Percentiles rank a stretch among this genome's conserved stretches.
Conservation (phyloP, 2,113 vertebrate genomes). For the Rostratula benghalensis region DNA sequence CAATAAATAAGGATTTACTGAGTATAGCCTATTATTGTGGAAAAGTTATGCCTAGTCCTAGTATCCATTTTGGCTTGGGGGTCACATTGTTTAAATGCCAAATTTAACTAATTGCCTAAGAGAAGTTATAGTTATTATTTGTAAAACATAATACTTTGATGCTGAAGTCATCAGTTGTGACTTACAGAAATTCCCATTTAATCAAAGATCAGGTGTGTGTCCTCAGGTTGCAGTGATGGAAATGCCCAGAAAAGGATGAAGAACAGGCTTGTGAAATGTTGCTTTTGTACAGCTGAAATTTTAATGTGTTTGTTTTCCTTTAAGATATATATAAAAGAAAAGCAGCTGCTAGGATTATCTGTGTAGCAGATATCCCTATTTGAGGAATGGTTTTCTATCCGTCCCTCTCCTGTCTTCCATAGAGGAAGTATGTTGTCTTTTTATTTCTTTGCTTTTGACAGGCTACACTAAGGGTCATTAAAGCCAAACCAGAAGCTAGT, state of each 20-base stretch:
- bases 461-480: not conserved
- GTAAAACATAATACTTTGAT: not conserved
- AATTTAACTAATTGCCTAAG: not conserved
- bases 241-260: not conserved
- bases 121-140: not conserved
- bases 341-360: not conserved
- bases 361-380: not conserved
- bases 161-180: not conserved
- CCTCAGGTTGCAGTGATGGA: not conserved
- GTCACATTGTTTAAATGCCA: not conserved
- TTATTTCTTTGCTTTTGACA: not conserved
- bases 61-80: not conserved
- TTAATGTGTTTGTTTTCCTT: not conserved
- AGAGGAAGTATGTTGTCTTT: not conserved
- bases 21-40: not conserved
- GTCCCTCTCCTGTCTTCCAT: not conserved
- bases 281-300: not conserved
- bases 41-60: not conserved
- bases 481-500: not conserved
- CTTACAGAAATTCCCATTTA: not conserved
- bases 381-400: not conserved
- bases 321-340: not conserved
- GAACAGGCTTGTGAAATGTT: not conserved
- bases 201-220: not conserved
- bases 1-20: not conserved